A percentile compares a stretch with the other conserved stretches of the same genome.
These are phyloP conservation scores for Alosa sapidissima DNA, from an alignment of 2,797 vertebrate genomes.

Conservation along the genomic window DNA sequence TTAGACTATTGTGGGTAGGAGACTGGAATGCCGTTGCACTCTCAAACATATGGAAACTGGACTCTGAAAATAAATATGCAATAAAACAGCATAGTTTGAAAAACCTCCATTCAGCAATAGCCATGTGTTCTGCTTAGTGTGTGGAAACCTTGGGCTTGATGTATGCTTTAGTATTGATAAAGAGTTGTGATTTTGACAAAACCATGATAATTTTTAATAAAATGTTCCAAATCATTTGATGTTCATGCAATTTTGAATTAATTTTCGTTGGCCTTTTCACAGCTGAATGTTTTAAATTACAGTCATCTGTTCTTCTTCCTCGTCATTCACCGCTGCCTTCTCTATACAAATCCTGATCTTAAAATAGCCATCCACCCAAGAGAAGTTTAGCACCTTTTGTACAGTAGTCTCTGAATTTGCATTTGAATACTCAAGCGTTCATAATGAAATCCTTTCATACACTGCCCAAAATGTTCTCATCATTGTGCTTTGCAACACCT, in stretches of 20 bases:
- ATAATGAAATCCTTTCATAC: constrained; percentile 49
- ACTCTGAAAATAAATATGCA: background rate
- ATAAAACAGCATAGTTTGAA: background rate
- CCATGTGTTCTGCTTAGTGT: background rate
- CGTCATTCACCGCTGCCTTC: background rate
- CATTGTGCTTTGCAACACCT: constrained; percentile 50
- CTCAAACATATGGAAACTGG: background rate
- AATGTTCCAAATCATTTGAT: background rate
- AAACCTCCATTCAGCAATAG: background rate
- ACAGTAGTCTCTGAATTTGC: constrained; percentile 44
- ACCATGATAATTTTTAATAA: background rate
- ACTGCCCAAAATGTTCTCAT: constrained; percentile 26
- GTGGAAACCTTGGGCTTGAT: background rate
- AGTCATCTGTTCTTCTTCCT: background rate
- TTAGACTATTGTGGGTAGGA: background rate
- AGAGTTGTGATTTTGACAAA: background rate
- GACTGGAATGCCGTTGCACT: background rate
- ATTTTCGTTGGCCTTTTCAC: background rate
- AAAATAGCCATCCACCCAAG: constrained; percentile 3
- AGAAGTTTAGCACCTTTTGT: constrained; percentile 33
- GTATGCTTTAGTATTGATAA: background rate
- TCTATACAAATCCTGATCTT: constrained; percentile 10
- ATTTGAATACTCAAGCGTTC: constrained; percentile 46
- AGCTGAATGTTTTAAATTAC: background rate
- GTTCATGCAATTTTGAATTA: background rate